phyloP scores from a whole-genome alignment of 2,888 invertebrate species.

The Palloptera scutellata region DNA sequence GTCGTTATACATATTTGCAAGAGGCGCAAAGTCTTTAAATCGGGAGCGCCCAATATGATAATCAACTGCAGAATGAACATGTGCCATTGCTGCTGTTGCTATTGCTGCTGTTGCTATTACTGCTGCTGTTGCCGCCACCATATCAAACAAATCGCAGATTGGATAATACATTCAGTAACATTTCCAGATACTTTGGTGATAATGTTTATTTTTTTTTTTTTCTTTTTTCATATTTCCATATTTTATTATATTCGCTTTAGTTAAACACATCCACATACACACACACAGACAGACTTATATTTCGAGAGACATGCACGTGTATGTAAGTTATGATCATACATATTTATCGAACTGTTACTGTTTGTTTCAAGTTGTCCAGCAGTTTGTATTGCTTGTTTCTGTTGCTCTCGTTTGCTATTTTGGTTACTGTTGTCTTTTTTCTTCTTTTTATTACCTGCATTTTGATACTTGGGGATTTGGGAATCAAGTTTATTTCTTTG shows the following conservation, averaged over 20 bases:
- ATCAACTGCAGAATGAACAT: slow-evolving; percentile 33
- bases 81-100: slow-evolving; percentile 27
- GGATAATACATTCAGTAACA: slow-evolving; percentile 1
- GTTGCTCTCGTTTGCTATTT: not conserved
- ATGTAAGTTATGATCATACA: slow-evolving; percentile 40
- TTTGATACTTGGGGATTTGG: too few relatives aligned
- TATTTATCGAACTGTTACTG: slow-evolving; percentile 43
- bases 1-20: slow-evolving; percentile 21
- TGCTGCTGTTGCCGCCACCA: slow-evolving; percentile 17
- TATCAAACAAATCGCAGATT: slow-evolving; percentile 33
- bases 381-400: slow-evolving; percentile 20
- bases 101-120: slow-evolving; percentile 15
- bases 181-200: slow-evolving; percentile 30
- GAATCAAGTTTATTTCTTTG: too few relatives aligned
- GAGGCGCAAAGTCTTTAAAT: slow-evolving; percentile 36
- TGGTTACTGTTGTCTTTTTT: slow-evolving; percentile 15
- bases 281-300: not conserved
- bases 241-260: too few relatives aligned
- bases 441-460: slow-evolving; percentile 1
- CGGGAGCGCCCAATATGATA: slow-evolving; percentile 39
- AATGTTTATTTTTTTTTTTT: slow-evolving; percentile 36
- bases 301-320: not conserved
- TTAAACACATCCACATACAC: not conserved
- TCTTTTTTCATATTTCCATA: not conserved
- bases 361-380: slow-evolving; percentile 36